Evolutionary conservation across 2,797 vertebrate species (phyloP).

Genomic region (Etheostoma perlongum): DNA sequence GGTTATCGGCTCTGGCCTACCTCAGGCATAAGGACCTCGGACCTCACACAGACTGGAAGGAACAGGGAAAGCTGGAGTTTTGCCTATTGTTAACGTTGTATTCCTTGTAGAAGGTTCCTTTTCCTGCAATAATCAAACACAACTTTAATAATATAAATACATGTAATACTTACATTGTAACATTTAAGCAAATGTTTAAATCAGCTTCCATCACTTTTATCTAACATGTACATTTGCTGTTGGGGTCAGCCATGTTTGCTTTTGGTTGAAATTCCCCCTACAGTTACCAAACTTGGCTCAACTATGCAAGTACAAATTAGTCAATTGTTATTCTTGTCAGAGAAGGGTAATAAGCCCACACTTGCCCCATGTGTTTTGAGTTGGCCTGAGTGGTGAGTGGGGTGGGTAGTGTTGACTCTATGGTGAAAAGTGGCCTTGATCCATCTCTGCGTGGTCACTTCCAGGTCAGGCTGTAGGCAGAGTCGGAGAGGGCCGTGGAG

Average conservation of each 20-base stretch:
- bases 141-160: slow-evolving; percentile 10
- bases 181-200: slow-evolving; percentile 24
- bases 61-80: slow-evolving; percentile 36
- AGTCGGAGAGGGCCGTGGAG: slow-evolving; percentile 54
- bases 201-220: slow-evolving; percentile 23
- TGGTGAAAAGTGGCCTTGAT: slow-evolving; percentile 84
- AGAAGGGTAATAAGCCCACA: slow-evolving; percentile 75
- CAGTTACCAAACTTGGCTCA: slow-evolving; percentile 50
- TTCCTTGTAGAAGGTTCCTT: background rate
- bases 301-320: slow-evolving; percentile 71
- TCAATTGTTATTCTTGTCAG: slow-evolving; percentile 77
- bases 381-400: slow-evolving; percentile 78
- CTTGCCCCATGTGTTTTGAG: slow-evolving; percentile 83
- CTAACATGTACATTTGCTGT: slow-evolving; percentile 40
- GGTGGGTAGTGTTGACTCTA: slow-evolving; percentile 77
- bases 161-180: slow-evolving; percentile 15
- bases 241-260: slow-evolving; percentile 57
- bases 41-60: slow-evolving; percentile 71
- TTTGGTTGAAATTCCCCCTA: slow-evolving; percentile 49
- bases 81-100: slow-evolving; percentile 1
- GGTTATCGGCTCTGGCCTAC: slow-evolving; percentile 77
- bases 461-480: slow-evolving; percentile 81
- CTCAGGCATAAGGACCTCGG: slow-evolving; percentile 65
- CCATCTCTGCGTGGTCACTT: slow-evolving; percentile 81
- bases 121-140: slow-evolving; percentile 3